Evolutionary conservation across 2,797 vertebrate species (phyloP).

Genomic region (Premnoplex brunnescens): DNA sequence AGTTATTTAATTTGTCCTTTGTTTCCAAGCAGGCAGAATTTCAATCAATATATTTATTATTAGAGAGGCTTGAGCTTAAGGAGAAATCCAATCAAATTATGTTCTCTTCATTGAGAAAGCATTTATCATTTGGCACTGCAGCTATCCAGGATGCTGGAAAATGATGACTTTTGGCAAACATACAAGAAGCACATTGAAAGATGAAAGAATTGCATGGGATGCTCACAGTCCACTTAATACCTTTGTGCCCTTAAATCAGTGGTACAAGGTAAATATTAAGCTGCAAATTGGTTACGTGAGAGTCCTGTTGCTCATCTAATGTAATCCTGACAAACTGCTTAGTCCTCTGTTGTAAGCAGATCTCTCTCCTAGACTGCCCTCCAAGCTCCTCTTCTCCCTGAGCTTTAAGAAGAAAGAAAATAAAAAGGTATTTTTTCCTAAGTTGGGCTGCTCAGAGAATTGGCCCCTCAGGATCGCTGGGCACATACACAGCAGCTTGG

Average conservation of each 20-base stretch:
- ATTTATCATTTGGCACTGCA: slow-evolving; percentile 66
- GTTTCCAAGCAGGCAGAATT: slow-evolving; percentile 16
- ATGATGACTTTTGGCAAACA: slow-evolving; percentile 60
- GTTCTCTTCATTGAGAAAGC: slow-evolving; percentile 59
- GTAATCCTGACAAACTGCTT: slow-evolving; percentile 63
- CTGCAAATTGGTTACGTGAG: slow-evolving; percentile 52
- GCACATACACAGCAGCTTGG: neutral
- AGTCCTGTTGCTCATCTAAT: slow-evolving; percentile 49
- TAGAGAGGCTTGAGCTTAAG: slow-evolving; percentile 17
- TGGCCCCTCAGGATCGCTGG: neutral
- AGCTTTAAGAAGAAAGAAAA: neutral
- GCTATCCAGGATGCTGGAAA: slow-evolving; percentile 40
- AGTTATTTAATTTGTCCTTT: slow-evolving; percentile 5
- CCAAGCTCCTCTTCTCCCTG: neutral
- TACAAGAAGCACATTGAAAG: slow-evolving; percentile 48
- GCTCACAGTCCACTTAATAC: slow-evolving; percentile 39
- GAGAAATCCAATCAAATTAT: slow-evolving; percentile 67
- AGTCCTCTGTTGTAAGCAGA: slow-evolving; percentile 12
- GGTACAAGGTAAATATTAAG: slow-evolving; percentile 62
- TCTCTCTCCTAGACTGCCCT: neutral
- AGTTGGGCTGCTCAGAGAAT: neutral
- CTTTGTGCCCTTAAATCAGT: slow-evolving; percentile 52
- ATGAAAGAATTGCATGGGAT: slow-evolving; percentile 59
- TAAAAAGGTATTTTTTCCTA: neutral
- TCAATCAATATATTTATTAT: slow-evolving; percentile 31